A percentile compares a stretch with the other conserved stretches of the same genome.
Conservation (phyloP, 2,797 vertebrate genomes). For the Scyliorhinus canicula region DNA sequence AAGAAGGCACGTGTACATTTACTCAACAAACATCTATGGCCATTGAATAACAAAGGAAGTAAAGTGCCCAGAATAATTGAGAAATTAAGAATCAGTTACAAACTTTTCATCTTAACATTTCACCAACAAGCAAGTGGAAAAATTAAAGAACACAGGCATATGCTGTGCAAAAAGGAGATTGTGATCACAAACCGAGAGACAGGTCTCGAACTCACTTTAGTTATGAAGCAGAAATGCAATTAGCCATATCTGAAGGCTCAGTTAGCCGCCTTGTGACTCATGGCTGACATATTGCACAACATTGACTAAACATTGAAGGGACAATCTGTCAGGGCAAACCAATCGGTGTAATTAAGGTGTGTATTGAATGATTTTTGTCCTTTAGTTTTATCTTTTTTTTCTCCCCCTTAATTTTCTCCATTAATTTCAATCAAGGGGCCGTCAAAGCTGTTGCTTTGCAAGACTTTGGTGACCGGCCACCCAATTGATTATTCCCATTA, state of each 20-base stretch:
- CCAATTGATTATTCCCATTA: no score
- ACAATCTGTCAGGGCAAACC: neutral
- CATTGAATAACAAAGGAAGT: neutral
- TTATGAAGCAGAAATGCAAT: neutral
- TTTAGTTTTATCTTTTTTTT: neutral
- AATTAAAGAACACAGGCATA: neutral
- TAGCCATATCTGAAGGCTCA: no score
- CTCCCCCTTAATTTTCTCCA: neutral
- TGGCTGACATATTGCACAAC: neutral
- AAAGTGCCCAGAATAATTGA: neutral
- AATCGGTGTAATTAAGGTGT: neutral
- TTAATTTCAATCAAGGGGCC: neutral
- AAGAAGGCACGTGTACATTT: no score
- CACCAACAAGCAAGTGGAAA: neutral
- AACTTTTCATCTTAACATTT: neutral
- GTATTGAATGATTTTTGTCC: neutral
- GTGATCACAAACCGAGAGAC: no score
- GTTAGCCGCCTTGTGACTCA: no score
- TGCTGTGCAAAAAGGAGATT: no score
- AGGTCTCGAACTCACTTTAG: neutral
- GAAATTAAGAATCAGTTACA: neutral
- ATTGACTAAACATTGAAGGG: neutral
- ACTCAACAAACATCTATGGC: no score
- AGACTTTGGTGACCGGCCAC: neutral
- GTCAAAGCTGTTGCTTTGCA: neutral